Percentiles rank a stretch among this genome's conserved stretches.
Conservation (phyloP, 2,797 vertebrate species). For the Ara ararauna region DNA sequence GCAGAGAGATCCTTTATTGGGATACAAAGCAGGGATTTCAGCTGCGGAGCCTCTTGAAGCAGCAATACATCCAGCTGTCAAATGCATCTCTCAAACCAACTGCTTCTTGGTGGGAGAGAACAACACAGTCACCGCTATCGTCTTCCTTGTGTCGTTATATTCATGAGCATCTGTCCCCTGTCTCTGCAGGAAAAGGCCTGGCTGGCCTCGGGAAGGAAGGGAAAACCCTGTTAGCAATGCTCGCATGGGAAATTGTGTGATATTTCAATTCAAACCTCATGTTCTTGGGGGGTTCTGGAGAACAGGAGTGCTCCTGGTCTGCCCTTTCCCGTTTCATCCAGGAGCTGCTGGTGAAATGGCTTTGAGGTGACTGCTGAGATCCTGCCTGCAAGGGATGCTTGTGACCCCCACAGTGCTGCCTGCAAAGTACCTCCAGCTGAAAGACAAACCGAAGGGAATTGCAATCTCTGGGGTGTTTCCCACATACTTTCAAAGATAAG, state of each 20-base stretch:
- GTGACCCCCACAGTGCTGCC: neutral
- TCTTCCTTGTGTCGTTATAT: neutral
- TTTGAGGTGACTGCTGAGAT: neutral
- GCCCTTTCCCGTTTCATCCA: neutral
- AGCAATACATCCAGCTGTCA: neutral
- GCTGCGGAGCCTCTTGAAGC: neutral
- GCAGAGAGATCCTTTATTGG: neutral
- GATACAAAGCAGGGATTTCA: neutral
- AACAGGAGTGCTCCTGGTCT: neutral
- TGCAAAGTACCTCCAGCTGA: neutral
- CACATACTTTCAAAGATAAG: neutral
- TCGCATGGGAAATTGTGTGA: neutral
- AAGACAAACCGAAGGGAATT: neutral
- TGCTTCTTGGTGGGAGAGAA: neutral
- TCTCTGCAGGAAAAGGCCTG: neutral
- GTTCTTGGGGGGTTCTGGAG: neutral
- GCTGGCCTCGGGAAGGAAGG: neutral
- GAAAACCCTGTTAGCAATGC: neutral
- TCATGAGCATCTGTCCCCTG: neutral
- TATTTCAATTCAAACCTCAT: neutral
- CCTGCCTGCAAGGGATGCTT: neutral
- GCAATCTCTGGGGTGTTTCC: fast-evolving
- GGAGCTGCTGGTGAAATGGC: neutral
- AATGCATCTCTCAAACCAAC: neutral
- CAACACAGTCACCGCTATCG: fast-evolving